phyloP scores from a whole-genome alignment of 1,140 invertebrate genomes.

The Brachionus rotundiformis region DNA sequence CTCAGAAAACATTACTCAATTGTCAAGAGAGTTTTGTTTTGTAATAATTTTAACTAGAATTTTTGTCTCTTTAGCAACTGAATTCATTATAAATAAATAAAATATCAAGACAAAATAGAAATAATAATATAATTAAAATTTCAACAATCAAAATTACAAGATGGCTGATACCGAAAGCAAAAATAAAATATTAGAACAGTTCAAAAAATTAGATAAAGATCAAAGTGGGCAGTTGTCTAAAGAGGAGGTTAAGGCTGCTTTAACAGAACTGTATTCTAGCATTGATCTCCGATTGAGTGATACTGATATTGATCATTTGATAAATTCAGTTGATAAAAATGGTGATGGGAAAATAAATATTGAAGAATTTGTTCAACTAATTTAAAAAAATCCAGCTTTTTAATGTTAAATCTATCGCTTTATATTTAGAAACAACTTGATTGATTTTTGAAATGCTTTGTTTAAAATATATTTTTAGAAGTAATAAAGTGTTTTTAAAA shows the following conservation, averaged over 20 bases:
- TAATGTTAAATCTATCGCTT: not conserved
- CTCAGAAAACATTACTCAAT: too few species aligned
- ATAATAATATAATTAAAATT: not conserved
- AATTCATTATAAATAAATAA: not conserved
- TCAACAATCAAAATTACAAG: not conserved
- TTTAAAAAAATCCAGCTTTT: not conserved
- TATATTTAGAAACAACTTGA: too few species aligned
- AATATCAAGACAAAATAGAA: not conserved
- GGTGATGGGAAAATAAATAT: constrained; percentile 43
- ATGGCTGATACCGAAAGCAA: not conserved
- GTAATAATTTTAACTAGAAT: too few species aligned
- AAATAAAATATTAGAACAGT: not conserved
- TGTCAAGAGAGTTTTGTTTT: not conserved
- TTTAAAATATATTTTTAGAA: too few species aligned
- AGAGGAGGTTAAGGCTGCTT: constrained; percentile 9
- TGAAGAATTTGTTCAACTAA: constrained; percentile 49
- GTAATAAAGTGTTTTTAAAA: too few species aligned
- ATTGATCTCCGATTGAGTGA: constrained; percentile 34
- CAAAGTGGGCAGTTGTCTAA: constrained; percentile 29
- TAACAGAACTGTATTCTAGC: constrained; percentile 19
- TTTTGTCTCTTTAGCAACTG: constrained; percentile 4
- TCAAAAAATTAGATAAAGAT: constrained; percentile 38
- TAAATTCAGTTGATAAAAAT: constrained; percentile 36
- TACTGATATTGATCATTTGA: constrained; percentile 1
- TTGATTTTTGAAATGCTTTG: too few species aligned